Conservation (phyloP, 2,797 vertebrate species). For the Macropodus opercularis region DNA sequence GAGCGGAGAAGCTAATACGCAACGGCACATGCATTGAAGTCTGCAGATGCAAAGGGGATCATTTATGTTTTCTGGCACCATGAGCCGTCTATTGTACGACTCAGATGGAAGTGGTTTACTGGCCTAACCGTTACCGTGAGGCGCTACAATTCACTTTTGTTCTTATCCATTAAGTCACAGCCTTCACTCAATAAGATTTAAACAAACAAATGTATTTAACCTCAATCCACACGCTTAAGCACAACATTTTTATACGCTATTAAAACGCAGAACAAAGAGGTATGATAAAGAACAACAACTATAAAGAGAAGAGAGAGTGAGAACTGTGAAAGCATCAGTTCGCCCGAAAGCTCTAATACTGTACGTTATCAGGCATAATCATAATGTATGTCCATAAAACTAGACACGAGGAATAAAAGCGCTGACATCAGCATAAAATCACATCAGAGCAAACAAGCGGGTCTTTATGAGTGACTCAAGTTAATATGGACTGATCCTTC, state of each 20-base stretch:
- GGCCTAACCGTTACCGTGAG: background rate
- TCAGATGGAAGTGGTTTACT: background rate
- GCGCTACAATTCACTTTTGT: background rate
- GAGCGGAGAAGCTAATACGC: constrained; percentile 2
- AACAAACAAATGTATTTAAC: background rate
- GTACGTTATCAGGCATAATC: too few species aligned
- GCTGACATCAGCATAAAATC: constrained; percentile 3
- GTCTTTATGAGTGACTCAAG: background rate
- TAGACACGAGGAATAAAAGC: too few species aligned
- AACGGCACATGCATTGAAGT: constrained; percentile 9
- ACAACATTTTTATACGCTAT: background rate
- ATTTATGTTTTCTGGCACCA: background rate
- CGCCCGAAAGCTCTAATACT: too few species aligned
- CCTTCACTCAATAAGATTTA: background rate
- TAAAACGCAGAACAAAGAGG: background rate
- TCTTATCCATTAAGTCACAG: background rate
- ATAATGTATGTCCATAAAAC: too few species aligned
- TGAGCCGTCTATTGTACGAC: background rate
- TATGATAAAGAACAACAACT: background rate
- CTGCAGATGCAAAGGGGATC: background rate
- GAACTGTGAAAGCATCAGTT: too few species aligned
- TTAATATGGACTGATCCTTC: background rate
- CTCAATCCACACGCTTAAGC: background rate
- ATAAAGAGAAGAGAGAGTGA: too few species aligned
- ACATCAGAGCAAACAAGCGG: constrained; percentile 20